Evolutionary conservation across 2,797 vertebrate species (phyloP).

Genomic region (Phrynocephalus forsythii): DNA sequence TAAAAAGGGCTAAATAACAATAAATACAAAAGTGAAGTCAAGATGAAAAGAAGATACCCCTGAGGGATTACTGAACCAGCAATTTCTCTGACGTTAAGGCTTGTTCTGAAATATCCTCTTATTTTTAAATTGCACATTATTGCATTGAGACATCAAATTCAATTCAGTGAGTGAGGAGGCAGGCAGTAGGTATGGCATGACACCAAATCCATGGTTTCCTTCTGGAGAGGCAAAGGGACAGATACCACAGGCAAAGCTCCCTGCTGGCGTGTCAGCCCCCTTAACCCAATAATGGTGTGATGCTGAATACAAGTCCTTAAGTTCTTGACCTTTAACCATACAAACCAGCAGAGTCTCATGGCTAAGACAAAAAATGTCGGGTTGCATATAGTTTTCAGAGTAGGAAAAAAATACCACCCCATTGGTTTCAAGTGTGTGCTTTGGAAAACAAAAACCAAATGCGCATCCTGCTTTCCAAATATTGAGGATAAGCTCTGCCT

Average conservation of each 20-base stretch:
- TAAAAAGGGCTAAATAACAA: slow-evolving; percentile 27
- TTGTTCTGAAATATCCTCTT: slow-evolving; percentile 41
- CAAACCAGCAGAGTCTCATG: neutral
- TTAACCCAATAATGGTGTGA: slow-evolving; percentile 48
- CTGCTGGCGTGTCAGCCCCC: slow-evolving; percentile 40
- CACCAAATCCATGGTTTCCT: neutral
- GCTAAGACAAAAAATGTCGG: neutral
- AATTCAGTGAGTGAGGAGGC: slow-evolving; percentile 18
- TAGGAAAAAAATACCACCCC: slow-evolving; percentile 24
- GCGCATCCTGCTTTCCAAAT: neutral
- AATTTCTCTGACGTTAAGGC: neutral
- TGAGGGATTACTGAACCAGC: slow-evolving; percentile 19
- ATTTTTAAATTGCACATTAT: slow-evolving; percentile 10
- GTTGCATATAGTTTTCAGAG: slow-evolving; percentile 5
- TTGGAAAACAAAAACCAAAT: slow-evolving; percentile 29
- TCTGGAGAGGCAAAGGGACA: slow-evolving; percentile 46
- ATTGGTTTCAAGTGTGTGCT: slow-evolving; percentile 31
- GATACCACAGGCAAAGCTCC: slow-evolving; percentile 40
- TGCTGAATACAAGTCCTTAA: slow-evolving; percentile 31
- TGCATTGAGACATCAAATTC: slow-evolving; percentile 39
- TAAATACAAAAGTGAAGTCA: slow-evolving; percentile 15
- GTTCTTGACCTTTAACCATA: neutral
- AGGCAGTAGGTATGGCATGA: neutral
- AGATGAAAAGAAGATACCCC: neutral
- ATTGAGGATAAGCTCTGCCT: neutral